Percentiles rank a stretch among this genome's conserved stretches.
Conservation (phyloP, 2,888 invertebrate species). For the Serrognathus titanus region DNA sequence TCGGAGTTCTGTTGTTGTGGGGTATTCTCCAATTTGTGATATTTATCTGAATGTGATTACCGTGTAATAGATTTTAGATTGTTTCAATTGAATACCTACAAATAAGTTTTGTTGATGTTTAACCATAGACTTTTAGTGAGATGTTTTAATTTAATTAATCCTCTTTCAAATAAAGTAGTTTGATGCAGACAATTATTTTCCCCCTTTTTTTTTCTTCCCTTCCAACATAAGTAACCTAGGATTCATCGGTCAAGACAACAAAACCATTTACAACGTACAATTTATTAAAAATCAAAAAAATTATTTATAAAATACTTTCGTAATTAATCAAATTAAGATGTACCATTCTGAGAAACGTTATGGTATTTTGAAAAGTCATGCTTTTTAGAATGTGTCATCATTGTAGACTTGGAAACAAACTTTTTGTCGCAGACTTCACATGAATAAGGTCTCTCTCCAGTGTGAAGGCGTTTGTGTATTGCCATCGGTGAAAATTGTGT, state of each 20-base stretch:
- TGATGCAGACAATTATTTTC: slow-evolving; percentile 14
- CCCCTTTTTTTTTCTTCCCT: too few species aligned
- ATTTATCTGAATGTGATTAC: slow-evolving; percentile 50
- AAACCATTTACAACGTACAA: too few species aligned
- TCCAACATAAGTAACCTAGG: too few species aligned
- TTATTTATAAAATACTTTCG: slow-evolving; percentile 5
- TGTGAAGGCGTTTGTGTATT: slow-evolving; percentile 60
- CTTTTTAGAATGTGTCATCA: slow-evolving; percentile 59
- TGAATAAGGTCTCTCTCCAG: slow-evolving; percentile 59
- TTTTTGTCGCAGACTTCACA: slow-evolving; percentile 58
- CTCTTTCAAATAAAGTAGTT: slow-evolving; percentile 44
- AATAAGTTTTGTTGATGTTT: slow-evolving; percentile 49
- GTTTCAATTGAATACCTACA: slow-evolving; percentile 47
- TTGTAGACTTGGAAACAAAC: slow-evolving; percentile 58
- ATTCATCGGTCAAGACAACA: too few species aligned
- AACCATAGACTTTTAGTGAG: slow-evolving; percentile 50
- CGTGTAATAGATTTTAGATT: slow-evolving; percentile 49
- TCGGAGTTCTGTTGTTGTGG: slow-evolving; percentile 42
- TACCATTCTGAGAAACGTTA: slow-evolving; percentile 7
- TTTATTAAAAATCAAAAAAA: too few species aligned
- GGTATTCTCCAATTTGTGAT: slow-evolving; percentile 48
- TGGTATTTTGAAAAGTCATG: slow-evolving; percentile 34
- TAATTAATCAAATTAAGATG: too few species aligned
- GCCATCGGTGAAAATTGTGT: slow-evolving; percentile 65
- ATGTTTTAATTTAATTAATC: slow-evolving; percentile 49